Evolutionary conservation across 2,888 invertebrate genomes (phyloP).

Genomic region (Tenthredo scrophulariae): DNA sequence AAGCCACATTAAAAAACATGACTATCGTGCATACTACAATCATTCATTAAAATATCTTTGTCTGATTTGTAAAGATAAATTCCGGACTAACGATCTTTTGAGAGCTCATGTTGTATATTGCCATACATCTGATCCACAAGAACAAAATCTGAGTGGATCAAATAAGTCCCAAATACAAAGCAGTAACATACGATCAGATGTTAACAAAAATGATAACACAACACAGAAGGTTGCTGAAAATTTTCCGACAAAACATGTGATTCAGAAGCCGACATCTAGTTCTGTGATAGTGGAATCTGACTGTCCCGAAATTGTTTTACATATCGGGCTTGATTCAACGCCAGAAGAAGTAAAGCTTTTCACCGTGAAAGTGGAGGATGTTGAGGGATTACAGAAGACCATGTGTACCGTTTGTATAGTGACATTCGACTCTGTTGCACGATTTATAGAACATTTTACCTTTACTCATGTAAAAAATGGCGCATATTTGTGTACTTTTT

Average conservation of each 20-base stretch:
- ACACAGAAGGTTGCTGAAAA: background rate
- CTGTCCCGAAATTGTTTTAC: background rate
- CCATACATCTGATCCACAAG: conserved; percentile 11
- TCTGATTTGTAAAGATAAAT: conserved; percentile 34
- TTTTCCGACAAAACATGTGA: background rate
- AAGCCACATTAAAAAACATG: conserved; percentile 19
- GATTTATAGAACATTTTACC: conserved; percentile 6
- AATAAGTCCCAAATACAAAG: background rate
- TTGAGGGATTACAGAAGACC: background rate
- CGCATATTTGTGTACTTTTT: conserved; percentile 27
- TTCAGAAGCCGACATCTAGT: background rate
- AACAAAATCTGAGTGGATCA: background rate
- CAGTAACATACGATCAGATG: background rate
- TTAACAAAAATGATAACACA: background rate
- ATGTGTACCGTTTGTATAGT: conserved; percentile 57
- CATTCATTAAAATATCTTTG: conserved; percentile 36
- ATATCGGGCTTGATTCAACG: background rate
- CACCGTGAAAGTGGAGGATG: background rate
- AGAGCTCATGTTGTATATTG: conserved; percentile 43
- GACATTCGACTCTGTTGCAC: conserved; percentile 3
- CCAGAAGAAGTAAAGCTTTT: background rate
- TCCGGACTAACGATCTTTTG: conserved; percentile 33
- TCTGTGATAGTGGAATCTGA: background rate
- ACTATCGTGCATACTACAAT: conserved; percentile 16
- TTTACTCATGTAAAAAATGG: conserved; percentile 12